Conservation (phyloP, 92 coral and sea anemone genomes). For the Bergia sp. region DNA sequence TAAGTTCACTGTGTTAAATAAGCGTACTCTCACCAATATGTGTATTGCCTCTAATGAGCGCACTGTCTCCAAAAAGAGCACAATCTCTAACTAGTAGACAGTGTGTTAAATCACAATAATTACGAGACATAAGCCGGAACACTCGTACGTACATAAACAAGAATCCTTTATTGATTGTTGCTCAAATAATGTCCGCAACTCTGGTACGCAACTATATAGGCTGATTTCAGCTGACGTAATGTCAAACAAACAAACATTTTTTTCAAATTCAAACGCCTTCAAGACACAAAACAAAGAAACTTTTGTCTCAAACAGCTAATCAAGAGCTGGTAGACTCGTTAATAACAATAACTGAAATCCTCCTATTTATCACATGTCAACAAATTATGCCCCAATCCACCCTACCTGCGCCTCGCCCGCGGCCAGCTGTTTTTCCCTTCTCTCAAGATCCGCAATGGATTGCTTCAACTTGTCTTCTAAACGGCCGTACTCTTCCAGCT, state of each 20-base stretch:
- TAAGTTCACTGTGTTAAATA: neutral
- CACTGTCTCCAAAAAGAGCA: no score
- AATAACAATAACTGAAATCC: no score
- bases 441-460: constrained; percentile 87
- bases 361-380: neutral
- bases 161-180: neutral
- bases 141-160: no score
- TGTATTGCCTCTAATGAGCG: no score
- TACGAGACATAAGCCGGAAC: neutral
- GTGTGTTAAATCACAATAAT: neutral
- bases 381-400: neutral
- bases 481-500: constrained; percentile 92
- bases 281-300: no score
- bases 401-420: constrained; percentile 75
- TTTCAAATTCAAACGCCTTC: no score
- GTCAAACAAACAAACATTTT: no score
- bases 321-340: no score
- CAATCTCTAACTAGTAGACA: neutral
- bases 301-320: no score
- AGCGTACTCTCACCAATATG: neutral
- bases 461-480: constrained; percentile 87
- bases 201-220: no score
- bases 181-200: neutral
- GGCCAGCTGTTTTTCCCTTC: constrained; percentile 82
- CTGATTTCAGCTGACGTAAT: no score